Evolutionary conservation across 2,113 vertebrate species (phyloP).

Genomic region (Phylloscopus trochilus): DNA sequence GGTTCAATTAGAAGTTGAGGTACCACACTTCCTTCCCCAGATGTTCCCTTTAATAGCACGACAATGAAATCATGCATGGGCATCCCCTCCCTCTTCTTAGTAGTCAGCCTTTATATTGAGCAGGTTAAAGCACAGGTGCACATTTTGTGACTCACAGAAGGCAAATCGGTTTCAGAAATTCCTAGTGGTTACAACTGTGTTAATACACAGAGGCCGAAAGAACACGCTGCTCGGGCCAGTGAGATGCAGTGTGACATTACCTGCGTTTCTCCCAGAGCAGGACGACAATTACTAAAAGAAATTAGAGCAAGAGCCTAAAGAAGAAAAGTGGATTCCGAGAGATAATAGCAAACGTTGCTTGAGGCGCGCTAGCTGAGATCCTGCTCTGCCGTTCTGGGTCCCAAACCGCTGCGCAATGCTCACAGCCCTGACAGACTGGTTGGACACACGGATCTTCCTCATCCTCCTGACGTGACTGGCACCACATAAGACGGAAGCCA

Average conservation of each 20-base stretch:
- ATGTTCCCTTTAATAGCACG: not conserved
- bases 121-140: not conserved
- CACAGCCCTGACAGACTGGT: not conserved
- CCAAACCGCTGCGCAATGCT: not conserved
- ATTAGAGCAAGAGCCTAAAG: not conserved
- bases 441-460: not conserved
- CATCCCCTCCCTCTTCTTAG: not conserved
- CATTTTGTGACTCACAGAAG: slow-evolving; percentile 10
- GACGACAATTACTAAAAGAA: not conserved
- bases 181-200: not conserved
- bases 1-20: slow-evolving; percentile 25
- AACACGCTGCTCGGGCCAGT: not conserved
- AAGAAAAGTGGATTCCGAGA: not conserved
- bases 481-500: not conserved
- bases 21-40: slow-evolving; percentile 22
- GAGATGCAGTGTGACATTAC: not conserved
- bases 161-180: not conserved
- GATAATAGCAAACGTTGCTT: not conserved
- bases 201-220: not conserved
- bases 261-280: not conserved
- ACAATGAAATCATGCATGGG: not conserved
- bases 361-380: not conserved
- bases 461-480: not conserved
- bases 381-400: not conserved
- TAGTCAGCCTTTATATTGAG: not conserved